These are phyloP conservation scores for Eulacestoma nigropectus DNA, from an alignment of 2,113 vertebrate species.

Conservation along the genomic window DNA sequence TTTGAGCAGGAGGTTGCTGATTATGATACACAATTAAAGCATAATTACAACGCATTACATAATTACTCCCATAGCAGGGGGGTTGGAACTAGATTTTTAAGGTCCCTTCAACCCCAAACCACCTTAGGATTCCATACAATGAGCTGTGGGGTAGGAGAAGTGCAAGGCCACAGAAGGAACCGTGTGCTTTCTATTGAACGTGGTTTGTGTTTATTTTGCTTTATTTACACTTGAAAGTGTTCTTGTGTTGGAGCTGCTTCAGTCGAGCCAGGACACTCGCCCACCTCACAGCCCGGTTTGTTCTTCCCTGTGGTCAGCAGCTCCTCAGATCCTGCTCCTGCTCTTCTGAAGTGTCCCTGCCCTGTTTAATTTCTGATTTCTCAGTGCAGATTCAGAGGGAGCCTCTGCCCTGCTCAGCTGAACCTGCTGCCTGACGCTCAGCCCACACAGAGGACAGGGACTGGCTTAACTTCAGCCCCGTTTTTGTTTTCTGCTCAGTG, in stretches of 20 bases:
- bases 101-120: not conserved
- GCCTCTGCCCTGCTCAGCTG: not conserved
- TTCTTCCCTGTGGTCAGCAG: not conserved
- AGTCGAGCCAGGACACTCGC: rapidly evolving
- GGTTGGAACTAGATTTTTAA: not conserved
- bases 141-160: not conserved
- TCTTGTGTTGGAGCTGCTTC: not conserved
- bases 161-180: not conserved
- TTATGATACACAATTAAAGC: not conserved
- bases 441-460: rapidly evolving
- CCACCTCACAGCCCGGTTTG: not conserved
- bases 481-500: not conserved
- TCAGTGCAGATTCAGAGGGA: rapidly evolving
- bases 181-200: rapidly evolving
- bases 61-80: not conserved
- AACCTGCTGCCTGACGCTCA: not conserved
- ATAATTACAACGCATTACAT: not conserved
- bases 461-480: not conserved
- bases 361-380: not conserved
- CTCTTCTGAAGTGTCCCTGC: not conserved
- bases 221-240: rapidly evolving
- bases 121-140: not conserved
- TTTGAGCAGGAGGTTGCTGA: not conserved
- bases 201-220: not conserved
- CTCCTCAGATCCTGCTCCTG: not conserved